Percentiles rank a stretch among this genome's conserved stretches.
These are phyloP conservation scores for Octodonta nipae DNA, from an alignment of 2,888 invertebrate genomes.

Conservation along the genomic window DNA sequence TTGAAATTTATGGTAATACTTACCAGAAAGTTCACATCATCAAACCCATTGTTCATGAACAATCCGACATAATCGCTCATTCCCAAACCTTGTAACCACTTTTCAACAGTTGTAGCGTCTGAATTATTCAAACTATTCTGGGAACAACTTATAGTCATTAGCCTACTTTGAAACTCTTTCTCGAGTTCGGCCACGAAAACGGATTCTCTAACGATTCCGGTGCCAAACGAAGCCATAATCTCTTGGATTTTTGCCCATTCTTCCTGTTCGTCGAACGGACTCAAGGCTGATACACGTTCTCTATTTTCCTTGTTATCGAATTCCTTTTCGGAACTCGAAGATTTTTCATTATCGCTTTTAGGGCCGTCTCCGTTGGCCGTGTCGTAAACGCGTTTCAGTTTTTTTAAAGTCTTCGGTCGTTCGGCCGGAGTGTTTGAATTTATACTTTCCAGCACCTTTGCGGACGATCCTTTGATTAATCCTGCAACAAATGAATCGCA, in stretches of 20 bases:
- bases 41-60: constrained; percentile 76
- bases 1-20: no score
- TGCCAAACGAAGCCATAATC: constrained; percentile 89
- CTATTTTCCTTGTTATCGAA: constrained; percentile 39
- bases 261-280: constrained; percentile 85
- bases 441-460: constrained; percentile 49
- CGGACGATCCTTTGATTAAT: constrained; percentile 61
- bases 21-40: constrained; percentile 85
- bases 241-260: constrained; percentile 95
- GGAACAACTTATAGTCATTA: constrained; percentile 53
- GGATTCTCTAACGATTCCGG: constrained; percentile 63
- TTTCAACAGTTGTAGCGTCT: constrained; percentile 51
- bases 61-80: constrained; percentile 73
- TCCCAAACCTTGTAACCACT: constrained; percentile 65
- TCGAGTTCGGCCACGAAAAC: constrained; percentile 67
- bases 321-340: constrained; percentile 32
- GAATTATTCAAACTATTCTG: constrained; percentile 38
- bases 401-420: constrained; percentile 61
- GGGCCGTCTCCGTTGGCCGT: constrained; percentile 29
- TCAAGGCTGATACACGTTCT: constrained; percentile 50
- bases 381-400: constrained; percentile 62
- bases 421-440: constrained; percentile 45
- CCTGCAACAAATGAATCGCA: constrained; percentile 43
- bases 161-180: constrained; percentile 61
- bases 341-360: constrained; percentile 30